These are phyloP conservation scores for Australoheros facetus DNA, from an alignment of 2,797 vertebrate species.

Conservation along the genomic window DNA sequence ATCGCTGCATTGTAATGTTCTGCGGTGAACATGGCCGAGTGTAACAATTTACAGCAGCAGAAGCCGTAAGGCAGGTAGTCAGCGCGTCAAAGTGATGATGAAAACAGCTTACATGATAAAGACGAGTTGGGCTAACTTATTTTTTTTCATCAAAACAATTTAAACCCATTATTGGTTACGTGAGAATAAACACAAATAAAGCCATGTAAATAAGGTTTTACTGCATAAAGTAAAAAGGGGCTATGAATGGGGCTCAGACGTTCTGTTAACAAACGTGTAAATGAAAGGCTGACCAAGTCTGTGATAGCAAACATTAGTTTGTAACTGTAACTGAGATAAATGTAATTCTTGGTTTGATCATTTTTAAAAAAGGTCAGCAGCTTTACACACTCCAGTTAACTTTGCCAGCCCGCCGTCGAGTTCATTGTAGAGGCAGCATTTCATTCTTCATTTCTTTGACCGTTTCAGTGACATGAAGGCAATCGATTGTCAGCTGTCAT, in stretches of 20 bases:
- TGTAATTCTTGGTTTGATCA: neutral
- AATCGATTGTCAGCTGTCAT: neutral
- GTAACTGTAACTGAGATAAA: neutral
- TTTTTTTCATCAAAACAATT: neutral
- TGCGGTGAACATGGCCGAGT: neutral
- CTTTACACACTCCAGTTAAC: neutral
- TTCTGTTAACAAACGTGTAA: neutral
- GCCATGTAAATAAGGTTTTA: neutral
- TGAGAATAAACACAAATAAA: neutral
- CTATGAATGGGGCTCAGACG: neutral
- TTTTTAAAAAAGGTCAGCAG: neutral
- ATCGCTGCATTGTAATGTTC: neutral
- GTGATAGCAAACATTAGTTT: neutral
- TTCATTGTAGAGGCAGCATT: neutral
- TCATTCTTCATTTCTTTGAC: neutral
- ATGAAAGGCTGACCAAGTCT: neutral
- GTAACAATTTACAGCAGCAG: neutral
- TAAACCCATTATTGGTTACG: neutral
- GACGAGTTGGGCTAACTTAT: neutral
- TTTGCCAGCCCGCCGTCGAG: neutral
- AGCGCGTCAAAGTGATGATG: fast-evolving
- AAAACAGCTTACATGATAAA: neutral
- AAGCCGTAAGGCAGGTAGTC: neutral
- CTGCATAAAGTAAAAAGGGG: neutral
- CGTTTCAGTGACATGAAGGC: neutral